These are phyloP conservation scores for Drosophila paramelanica DNA, from an alignment of 2,888 invertebrate species.

Conservation along the genomic window DNA sequence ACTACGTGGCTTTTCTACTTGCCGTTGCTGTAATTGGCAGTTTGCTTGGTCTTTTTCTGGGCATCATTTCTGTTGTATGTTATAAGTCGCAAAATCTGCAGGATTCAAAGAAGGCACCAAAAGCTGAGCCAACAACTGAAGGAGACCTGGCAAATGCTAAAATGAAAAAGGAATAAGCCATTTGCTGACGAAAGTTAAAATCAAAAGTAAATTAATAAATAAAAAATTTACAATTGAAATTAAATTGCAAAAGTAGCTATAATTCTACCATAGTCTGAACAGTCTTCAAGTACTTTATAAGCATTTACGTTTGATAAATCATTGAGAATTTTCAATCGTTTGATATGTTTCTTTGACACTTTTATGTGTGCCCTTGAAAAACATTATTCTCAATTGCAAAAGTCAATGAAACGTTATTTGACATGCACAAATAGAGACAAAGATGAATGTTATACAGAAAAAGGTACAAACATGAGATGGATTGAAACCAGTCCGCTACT, in stretches of 20 bases:
- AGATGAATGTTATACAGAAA: neutral
- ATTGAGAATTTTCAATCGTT: constrained; percentile 14
- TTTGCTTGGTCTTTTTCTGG: constrained; percentile 38
- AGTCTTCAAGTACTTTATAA: constrained; percentile 10
- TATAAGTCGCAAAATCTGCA: constrained; percentile 20
- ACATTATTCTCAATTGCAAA: constrained; percentile 34
- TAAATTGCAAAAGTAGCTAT: too few relatives aligned
- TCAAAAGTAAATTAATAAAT: too few relatives aligned
- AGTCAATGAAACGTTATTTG: constrained; percentile 53
- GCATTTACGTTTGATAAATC: constrained; percentile 21
- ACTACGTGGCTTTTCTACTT: constrained; percentile 30
- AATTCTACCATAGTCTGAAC: neutral
- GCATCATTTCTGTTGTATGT: constrained; percentile 40
- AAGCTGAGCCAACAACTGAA: rapidly evolving
- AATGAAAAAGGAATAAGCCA: constrained; percentile 1
- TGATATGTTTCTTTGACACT: constrained; percentile 4
- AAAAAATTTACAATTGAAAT: too few relatives aligned
- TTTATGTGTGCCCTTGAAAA: constrained; percentile 28
- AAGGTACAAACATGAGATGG: neutral
- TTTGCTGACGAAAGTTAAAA: neutral
- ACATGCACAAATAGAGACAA: constrained; percentile 42
- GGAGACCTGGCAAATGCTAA: neutral
- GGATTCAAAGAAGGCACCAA: neutral
- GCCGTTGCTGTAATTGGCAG: constrained; percentile 37
- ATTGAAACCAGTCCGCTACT: neutral